A percentile compares a stretch with the other conserved stretches of the same genome.
Conservation (phyloP, 2,797 vertebrate species). For the Parauchenoglanis punctatus region DNA sequence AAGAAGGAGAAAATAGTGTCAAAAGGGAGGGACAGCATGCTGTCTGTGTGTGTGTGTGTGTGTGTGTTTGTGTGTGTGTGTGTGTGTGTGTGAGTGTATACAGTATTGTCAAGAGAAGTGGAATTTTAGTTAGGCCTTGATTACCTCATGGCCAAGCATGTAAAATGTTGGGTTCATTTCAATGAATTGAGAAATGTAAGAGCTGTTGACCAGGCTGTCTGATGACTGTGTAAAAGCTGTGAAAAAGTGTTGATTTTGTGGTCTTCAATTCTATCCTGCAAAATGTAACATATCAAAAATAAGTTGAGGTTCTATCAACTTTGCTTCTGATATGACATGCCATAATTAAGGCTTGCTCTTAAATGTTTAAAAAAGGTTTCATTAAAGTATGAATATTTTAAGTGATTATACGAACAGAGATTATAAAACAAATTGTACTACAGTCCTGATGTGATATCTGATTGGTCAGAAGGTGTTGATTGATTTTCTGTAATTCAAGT, state of each 20-base stretch:
- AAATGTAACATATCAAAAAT: neutral
- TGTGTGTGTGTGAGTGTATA: neutral
- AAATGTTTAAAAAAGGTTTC: neutral
- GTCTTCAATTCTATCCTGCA: neutral
- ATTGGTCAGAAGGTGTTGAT: neutral
- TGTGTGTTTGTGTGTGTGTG: neutral
- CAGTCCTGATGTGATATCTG: neutral
- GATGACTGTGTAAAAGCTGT: neutral
- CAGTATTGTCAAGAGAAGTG: neutral
- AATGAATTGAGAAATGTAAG: neutral
- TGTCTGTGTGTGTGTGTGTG: slow-evolving; percentile 20
- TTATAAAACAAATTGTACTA: neutral
- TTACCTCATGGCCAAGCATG: slow-evolving; percentile 15
- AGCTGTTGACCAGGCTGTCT: neutral
- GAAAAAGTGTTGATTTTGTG: neutral
- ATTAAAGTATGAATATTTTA: neutral
- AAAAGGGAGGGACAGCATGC: slow-evolving; percentile 1
- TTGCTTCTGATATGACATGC: neutral
- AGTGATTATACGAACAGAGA: neutral
- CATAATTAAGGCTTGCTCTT: neutral
- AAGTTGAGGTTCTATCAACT: neutral
- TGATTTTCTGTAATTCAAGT: neutral
- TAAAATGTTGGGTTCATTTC: neutral
- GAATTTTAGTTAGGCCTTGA: slow-evolving; percentile 20
- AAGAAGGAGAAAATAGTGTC: slow-evolving; percentile 39